Conservation (phyloP, 2,888 invertebrate species). For the Arctia plantaginis region DNA sequence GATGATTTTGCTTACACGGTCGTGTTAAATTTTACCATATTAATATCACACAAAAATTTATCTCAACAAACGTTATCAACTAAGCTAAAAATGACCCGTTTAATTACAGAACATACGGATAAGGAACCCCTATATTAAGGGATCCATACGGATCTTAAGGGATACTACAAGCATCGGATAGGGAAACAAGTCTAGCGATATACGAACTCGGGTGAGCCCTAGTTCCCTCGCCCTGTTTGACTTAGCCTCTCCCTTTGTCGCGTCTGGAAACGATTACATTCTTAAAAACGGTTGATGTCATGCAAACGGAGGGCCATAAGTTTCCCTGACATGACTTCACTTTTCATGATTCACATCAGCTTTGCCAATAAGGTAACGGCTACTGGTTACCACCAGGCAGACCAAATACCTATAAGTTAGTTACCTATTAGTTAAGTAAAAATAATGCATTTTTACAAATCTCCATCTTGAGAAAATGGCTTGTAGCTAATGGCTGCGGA, state of each 20-base stretch:
- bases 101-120: neutral
- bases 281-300: too few relatives aligned
- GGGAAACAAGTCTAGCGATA: too few relatives aligned
- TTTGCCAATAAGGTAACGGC: neutral
- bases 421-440: neutral
- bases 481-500: too few relatives aligned
- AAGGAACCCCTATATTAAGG: too few relatives aligned
- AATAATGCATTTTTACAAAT: neutral
- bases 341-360: neutral
- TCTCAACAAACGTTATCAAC: neutral
- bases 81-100: neutral
- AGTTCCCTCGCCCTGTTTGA: too few relatives aligned
- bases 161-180: too few relatives aligned
- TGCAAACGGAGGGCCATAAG: too few relatives aligned
- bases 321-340: neutral
- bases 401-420: too few relatives aligned
- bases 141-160: too few relatives aligned
- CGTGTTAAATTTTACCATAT: neutral
- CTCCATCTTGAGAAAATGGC: neutral
- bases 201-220: too few relatives aligned
- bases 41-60: neutral
- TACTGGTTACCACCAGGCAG: neutral
- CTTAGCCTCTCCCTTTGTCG: too few relatives aligned
- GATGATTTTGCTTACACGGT: neutral
- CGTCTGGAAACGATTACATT: too few relatives aligned